Evolutionary conservation across 2,888 invertebrate species (phyloP).

Genomic region (Drosophila pullipes): DNA sequence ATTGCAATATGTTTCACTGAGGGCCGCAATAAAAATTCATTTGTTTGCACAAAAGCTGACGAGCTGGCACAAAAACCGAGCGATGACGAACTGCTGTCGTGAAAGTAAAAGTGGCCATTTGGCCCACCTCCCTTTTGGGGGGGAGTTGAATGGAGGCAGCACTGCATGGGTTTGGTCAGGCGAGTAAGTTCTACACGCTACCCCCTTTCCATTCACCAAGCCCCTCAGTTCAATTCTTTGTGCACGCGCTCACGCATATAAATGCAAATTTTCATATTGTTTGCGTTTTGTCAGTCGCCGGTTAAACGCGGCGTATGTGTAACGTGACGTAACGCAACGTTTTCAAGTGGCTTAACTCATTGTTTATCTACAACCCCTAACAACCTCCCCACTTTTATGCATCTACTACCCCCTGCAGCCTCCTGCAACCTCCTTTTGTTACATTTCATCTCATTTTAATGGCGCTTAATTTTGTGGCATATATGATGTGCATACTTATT

Average conservation of each 20-base stretch:
- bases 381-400: conserved; percentile 3
- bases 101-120: conserved; percentile 7
- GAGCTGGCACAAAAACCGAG: conserved; percentile 13
- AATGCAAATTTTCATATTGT: conserved; percentile 69
- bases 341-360: conserved; percentile 38
- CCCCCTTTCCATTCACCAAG: background rate
- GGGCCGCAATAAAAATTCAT: conserved; percentile 64
- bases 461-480: conserved; percentile 66
- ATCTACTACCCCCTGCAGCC: background rate
- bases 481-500: conserved; percentile 44
- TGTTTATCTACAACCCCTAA: conserved; percentile 50
- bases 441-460: conserved; percentile 53
- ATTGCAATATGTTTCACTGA: conserved; percentile 71
- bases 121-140: background rate
- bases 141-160: too few species aligned
- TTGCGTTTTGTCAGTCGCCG: conserved; percentile 56
- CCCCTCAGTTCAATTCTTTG: conserved; percentile 2
- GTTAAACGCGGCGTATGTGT: conserved; percentile 63
- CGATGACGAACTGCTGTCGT: conserved; percentile 60
- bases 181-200: background rate
- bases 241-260: conserved; percentile 64
- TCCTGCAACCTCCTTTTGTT: background rate
- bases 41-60: conserved; percentile 70
- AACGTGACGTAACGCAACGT: conserved; percentile 20
- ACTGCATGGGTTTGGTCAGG: background rate